These are phyloP conservation scores for Cataglyphis cursor DNA, from an alignment of 2,888 invertebrate species.

Conservation along the genomic window DNA sequence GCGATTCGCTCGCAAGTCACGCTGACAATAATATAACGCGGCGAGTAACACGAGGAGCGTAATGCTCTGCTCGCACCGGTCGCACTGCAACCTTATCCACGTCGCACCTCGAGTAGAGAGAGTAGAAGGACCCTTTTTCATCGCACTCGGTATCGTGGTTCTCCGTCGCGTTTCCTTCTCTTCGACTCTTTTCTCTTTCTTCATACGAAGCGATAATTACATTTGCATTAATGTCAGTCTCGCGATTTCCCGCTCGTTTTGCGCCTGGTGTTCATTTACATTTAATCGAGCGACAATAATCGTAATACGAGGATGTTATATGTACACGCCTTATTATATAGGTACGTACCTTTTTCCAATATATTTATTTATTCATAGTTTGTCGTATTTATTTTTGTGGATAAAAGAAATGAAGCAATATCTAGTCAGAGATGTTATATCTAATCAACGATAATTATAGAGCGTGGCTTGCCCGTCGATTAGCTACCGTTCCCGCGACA, in stretches of 20 bases:
- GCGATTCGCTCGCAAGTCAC: constrained; percentile 56
- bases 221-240: constrained; percentile 46
- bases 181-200: neutral
- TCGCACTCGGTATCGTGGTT: constrained; percentile 38
- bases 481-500: constrained; percentile 6
- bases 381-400: neutral
- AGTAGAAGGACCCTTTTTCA: constrained; percentile 50
- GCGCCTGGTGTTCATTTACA: neutral
- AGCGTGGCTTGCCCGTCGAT: constrained; percentile 33
- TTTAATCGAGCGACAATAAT: constrained; percentile 51
- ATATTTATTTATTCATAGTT: constrained; percentile 36
- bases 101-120: constrained; percentile 51
- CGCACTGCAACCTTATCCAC: constrained; percentile 69
- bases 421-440: constrained; percentile 14
- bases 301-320: neutral
- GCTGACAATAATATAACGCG: constrained; percentile 49
- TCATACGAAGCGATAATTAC: constrained; percentile 45
- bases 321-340: neutral
- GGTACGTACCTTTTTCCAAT: neutral
- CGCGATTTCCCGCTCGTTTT: constrained; percentile 13
- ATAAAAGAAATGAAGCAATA: constrained; percentile 28
- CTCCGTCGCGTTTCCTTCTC: neutral
- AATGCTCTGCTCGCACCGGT: constrained; percentile 64
- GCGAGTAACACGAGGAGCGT: constrained; percentile 74
- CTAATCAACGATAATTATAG: constrained; percentile 48